A percentile compares a stretch with the other conserved stretches of the same genome.
Conservation (phyloP, 2,888 invertebrate genomes). For the Meta bourneti region DNA sequence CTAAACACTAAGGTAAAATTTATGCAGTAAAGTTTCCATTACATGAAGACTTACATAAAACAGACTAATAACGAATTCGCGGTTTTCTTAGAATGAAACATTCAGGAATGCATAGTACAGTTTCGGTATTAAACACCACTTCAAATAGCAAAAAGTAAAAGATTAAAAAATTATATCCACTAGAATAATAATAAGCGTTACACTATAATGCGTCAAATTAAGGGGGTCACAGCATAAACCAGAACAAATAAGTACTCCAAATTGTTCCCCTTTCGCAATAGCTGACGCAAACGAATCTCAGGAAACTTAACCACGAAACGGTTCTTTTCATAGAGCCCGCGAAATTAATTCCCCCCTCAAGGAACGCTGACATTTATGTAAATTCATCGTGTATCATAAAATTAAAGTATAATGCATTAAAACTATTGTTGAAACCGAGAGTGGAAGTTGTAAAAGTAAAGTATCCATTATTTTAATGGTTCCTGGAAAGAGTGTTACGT, state of each 20-base stretch:
- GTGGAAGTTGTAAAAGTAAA: not conserved
- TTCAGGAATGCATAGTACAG: too few species aligned
- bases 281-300: not conserved
- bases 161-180: too few species aligned
- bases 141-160: too few species aligned
- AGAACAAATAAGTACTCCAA: not conserved
- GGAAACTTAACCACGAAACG: not conserved
- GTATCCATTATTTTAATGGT: constrained; percentile 4
- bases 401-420: constrained; percentile 1
- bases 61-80: too few species aligned
- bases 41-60: too few species aligned
- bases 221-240: not conserved
- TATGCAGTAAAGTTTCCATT: too few species aligned
- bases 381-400: not conserved
- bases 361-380: not conserved
- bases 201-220: not conserved
- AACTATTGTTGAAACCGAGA: not conserved
- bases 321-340: not conserved
- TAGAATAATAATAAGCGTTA: too few species aligned
- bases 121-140: too few species aligned
- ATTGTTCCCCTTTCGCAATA: not conserved
- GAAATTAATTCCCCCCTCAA: not conserved
- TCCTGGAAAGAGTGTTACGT: not conserved
- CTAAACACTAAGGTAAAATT: too few species aligned
- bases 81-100: too few species aligned